A percentile compares a stretch with the other conserved stretches of the same genome.
These are phyloP conservation scores for Hydrolagus colliei DNA, from an alignment of 2,797 vertebrate species.

Conservation along the genomic window DNA sequence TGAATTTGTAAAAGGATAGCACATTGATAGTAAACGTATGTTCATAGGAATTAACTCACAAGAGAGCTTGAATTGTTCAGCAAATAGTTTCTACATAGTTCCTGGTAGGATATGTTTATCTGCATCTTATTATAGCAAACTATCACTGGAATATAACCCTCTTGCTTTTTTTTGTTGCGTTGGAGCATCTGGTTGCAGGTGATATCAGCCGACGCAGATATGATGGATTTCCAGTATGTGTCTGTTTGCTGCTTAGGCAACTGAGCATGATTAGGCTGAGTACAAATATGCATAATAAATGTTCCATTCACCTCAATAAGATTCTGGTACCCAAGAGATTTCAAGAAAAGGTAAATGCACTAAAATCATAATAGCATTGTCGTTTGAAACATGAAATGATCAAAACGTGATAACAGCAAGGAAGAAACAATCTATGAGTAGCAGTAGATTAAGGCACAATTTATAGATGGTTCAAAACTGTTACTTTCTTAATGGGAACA, in stretches of 20 bases:
- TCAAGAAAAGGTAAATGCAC: neutral
- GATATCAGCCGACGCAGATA: neutral
- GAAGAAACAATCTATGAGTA: neutral
- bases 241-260: slow-evolving; percentile 21
- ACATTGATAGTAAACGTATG: no score
- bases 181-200: slow-evolving; percentile 2
- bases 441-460: neutral
- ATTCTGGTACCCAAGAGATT: neutral
- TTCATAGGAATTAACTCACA: neutral
- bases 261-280: neutral
- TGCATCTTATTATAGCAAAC: neutral
- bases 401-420: neutral
- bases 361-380: neutral
- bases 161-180: neutral
- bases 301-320: slow-evolving; percentile 25
- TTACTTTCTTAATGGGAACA: neutral
- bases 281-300: slow-evolving; percentile 29
- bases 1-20: neutral
- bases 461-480: neutral
- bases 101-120: neutral
- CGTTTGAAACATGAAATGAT: neutral
- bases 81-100: slow-evolving; percentile 3
- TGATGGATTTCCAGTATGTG: slow-evolving; percentile 27
- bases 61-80: neutral
- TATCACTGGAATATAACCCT: neutral